Evolutionary conservation across 1,140 invertebrate genomes (phyloP).

Genomic region (Plodia interpunctella): DNA sequence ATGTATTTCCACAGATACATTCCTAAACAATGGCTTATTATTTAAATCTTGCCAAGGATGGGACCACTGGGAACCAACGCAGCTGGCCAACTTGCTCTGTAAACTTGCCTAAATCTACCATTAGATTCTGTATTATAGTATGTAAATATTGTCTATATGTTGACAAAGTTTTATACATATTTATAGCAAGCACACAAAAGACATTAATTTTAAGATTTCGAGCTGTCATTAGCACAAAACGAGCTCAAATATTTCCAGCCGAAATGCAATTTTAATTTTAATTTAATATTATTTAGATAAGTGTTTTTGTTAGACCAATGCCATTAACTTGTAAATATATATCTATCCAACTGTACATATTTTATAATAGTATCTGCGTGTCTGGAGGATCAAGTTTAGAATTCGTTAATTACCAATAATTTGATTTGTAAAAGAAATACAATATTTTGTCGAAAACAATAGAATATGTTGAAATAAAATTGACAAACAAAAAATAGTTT

Average conservation of each 20-base stretch:
- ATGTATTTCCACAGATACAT: neutral
- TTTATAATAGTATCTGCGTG: slow-evolving; percentile 7
- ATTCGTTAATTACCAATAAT: too few species aligned
- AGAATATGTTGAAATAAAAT: too few species aligned
- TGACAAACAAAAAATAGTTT: too few species aligned
- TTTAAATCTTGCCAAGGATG: slow-evolving; percentile 8
- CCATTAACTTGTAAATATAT: slow-evolving; percentile 64
- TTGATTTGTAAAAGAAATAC: too few species aligned
- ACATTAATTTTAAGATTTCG: slow-evolving; percentile 33
- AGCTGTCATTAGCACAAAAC: slow-evolving; percentile 39
- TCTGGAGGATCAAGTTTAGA: too few species aligned
- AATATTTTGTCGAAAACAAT: too few species aligned
- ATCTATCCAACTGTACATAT: slow-evolving; percentile 25
- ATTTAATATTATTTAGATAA: slow-evolving; percentile 30
- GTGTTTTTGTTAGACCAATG: slow-evolving; percentile 57
- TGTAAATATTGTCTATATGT: slow-evolving; percentile 14
- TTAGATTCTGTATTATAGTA: slow-evolving; percentile 5
- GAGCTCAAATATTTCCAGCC: slow-evolving; percentile 39
- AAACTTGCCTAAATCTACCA: slow-evolving; percentile 8
- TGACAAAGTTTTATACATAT: slow-evolving; percentile 23
- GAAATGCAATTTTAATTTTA: slow-evolving; percentile 34
- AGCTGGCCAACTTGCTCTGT: neutral
- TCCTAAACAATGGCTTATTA: too few species aligned
- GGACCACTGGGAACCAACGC: neutral
- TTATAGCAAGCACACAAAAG: slow-evolving; percentile 38